A percentile compares a stretch with the other conserved stretches of the same genome.
These are phyloP conservation scores for Umimayanthus kanabou DNA, from an alignment of 92 coral and sea anemone species.

Conservation along the genomic window DNA sequence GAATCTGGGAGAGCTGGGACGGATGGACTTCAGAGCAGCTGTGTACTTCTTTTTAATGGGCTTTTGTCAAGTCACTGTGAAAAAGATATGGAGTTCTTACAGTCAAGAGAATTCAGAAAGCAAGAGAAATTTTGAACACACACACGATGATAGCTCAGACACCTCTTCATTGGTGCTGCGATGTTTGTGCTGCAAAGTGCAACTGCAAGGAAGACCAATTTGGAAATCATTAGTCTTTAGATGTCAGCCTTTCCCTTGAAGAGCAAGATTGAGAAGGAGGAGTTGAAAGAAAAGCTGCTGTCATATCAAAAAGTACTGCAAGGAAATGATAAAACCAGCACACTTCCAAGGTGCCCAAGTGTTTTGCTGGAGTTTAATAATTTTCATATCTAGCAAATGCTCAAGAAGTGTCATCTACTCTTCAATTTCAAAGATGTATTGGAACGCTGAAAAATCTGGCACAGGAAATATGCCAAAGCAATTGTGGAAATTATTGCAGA, in stretches of 20 bases:
- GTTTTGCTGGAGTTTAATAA: conserved; percentile 47
- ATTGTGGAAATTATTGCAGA: conserved; percentile 42
- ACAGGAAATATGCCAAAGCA: conserved; percentile 46
- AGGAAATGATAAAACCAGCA: conserved; percentile 9
- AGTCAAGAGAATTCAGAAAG: conserved; percentile 48
- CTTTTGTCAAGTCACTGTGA: conserved; percentile 59
- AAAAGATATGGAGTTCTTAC: conserved; percentile 55
- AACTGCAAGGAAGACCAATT: conserved; percentile 44
- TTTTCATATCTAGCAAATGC: conserved; percentile 52
- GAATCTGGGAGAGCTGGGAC: conserved; percentile 62
- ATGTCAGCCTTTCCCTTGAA: background rate
- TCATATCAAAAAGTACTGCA: conserved; percentile 24
- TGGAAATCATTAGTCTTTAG: conserved; percentile 3
- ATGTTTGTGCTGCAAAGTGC: conserved; percentile 63
- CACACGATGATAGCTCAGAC: conserved; percentile 32
- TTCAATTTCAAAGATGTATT: conserved; percentile 49
- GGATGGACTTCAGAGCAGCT: conserved; percentile 58
- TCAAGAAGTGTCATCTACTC: conserved; percentile 49
- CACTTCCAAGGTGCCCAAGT: conserved; percentile 39
- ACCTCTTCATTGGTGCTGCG: conserved; percentile 67
- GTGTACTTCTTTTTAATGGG: conserved; percentile 61
- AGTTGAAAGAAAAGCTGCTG: conserved; percentile 22
- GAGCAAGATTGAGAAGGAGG: conserved; percentile 10
- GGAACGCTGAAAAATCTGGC: conserved; percentile 53
- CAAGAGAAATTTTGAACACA: conserved; percentile 45